These are phyloP conservation scores for Leucoraja ocellata DNA, from an alignment of 2,797 vertebrate genomes.

Conservation along the genomic window DNA sequence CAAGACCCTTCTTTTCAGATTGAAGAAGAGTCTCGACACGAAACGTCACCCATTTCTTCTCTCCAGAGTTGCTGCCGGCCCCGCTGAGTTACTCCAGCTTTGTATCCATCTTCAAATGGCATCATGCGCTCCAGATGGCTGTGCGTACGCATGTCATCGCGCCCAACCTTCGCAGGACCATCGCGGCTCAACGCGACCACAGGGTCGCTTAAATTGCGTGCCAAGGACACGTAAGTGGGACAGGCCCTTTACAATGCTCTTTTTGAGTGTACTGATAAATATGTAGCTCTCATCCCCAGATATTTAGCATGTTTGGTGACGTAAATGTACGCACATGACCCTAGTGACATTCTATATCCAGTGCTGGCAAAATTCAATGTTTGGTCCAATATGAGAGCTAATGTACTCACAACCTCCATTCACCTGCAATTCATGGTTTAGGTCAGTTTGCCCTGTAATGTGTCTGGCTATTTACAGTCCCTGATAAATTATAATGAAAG, in stretches of 20 bases:
- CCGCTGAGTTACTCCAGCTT: no score
- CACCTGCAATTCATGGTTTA: background rate
- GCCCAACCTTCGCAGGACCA: no score
- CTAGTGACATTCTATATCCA: background rate
- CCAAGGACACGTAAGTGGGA: no score
- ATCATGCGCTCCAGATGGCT: no score
- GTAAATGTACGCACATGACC: background rate
- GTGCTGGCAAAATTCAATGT: background rate
- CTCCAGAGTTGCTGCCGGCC: no score
- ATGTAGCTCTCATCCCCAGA: background rate
- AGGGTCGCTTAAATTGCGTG: no score
- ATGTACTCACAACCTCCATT: background rate
- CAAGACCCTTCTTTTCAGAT: no score
- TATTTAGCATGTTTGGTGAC: background rate
- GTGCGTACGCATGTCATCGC: no score
- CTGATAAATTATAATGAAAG: background rate
- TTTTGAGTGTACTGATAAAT: background rate
- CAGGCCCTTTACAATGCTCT: background rate
- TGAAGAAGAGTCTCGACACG: no score
- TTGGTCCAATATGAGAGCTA: background rate
- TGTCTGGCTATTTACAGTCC: background rate
- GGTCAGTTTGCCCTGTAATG: background rate
- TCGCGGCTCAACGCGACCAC: no score
- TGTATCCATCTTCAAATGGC: no score
- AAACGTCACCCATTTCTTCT: no score